Evolutionary conservation across 37 sponge, comb jelly and placozoan species (phyloP).

Genomic region (Cliona cf. orientalis): DNA sequence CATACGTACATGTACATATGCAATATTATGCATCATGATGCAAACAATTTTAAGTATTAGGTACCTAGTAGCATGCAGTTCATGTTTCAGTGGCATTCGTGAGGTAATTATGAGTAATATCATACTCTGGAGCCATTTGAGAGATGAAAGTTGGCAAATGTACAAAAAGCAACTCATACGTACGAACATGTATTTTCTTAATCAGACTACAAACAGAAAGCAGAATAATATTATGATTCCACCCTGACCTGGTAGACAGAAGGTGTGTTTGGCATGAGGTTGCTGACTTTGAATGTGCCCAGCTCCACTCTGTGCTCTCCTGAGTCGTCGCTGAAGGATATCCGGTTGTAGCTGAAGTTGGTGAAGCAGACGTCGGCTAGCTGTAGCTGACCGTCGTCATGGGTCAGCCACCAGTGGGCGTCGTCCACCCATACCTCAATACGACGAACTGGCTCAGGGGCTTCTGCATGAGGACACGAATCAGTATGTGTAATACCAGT

Average conservation of each 20-base stretch:
- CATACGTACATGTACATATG: not conserved
- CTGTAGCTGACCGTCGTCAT: conserved; percentile 88
- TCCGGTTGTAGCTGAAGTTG: conserved; percentile 76
- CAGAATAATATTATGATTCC: not conserved
- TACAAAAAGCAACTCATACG: not conserved
- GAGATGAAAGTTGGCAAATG: not conserved
- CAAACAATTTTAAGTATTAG: too few relatives aligned
- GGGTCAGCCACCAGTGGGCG: conserved; percentile 80
- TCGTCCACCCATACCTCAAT: conserved; percentile 94
- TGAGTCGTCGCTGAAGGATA: conserved; percentile 80
- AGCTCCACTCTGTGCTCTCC: conserved; percentile 91
- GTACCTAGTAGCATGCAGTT: too few relatives aligned
- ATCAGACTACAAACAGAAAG: not conserved
- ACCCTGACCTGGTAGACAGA: conserved; percentile 52
- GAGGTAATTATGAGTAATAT: too few relatives aligned
- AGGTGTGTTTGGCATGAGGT: conserved; percentile 82
- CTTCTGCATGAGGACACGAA: not conserved
- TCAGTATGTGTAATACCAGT: not conserved
- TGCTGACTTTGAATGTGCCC: conserved; percentile 77
- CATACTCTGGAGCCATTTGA: too few relatives aligned
- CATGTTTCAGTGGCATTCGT: too few relatives aligned
- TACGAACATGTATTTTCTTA: not conserved
- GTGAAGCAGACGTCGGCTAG: conserved; percentile 73
- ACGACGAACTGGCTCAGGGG: conserved; percentile 62
- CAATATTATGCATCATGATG: too few relatives aligned